Base-by-base conservation (phyloP, 2,113 vertebrate genomes). In the Mus spicilegus region DNA sequence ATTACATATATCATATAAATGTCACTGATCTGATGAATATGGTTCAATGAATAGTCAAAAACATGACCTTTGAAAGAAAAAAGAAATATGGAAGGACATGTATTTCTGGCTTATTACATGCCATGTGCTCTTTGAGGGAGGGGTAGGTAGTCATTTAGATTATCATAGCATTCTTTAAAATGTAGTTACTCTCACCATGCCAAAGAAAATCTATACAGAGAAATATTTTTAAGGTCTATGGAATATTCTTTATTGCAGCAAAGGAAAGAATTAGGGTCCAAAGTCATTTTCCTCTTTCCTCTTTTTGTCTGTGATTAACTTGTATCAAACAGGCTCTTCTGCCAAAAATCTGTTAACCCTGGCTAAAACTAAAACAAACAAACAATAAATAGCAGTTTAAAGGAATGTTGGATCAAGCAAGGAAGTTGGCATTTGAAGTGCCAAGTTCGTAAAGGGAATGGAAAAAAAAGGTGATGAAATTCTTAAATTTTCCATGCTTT, bases 1-100 rank as follows among this genome's bases (percentile, higher is more conserved):
- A 94, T 95, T 92, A 73, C 19, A 93, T 85, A 72, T 51, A 89
- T 92, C 65, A 89, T 78, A n/a, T 92, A 97, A 97, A 96, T 94
- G 89, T 96, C 86, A 94, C 82, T 73, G 49, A 95, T 63, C 77
- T 87, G 89, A 84, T 95, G 95, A 97, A 92, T 97, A 93, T 91
- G 39, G 94, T 95, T 96, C 94, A 97, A 70, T 91, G 81, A 95
- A 77, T 51, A 93, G 56, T 94, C 69, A 97, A 94, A 97, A 88
- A 73, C 61, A 87, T 51, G 86, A 87, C 54, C 72, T 96, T 93
- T 97, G 61, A 63, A 81, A 92, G 26, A 89, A 85, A 84, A 42
- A 91, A 93, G 12, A 6, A 96, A 72, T 2, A 36, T 13, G 28
- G 33, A 61, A 92, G 54, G 42, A 69, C 3, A 12, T 69, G 39